Percentiles rank a stretch among this genome's conserved stretches.
These are phyloP conservation scores for Grallaria varia DNA, from an alignment of 2,113 vertebrate species.

Conservation along the genomic window DNA sequence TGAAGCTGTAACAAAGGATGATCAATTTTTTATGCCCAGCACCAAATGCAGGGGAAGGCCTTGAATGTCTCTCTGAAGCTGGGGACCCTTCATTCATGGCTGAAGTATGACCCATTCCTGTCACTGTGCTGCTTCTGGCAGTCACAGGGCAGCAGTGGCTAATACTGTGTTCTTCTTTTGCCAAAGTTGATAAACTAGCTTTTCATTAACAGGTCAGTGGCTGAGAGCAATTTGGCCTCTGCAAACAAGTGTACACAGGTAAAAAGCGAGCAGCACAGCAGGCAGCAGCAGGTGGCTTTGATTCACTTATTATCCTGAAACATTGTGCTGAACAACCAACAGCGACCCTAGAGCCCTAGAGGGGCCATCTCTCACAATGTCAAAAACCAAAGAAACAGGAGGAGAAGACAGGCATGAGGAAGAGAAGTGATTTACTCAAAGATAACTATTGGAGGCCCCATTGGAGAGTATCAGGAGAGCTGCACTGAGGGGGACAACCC, in stretches of 20 bases:
- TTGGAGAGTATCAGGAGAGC: neutral
- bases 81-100: neutral
- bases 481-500: neutral
- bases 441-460: neutral
- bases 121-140: neutral
- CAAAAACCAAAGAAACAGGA: neutral
- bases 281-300: neutral
- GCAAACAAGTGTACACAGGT: neutral
- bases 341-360: neutral
- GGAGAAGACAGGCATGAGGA: neutral
- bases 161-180: neutral
- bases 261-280: neutral
- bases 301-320: neutral
- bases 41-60: constrained; percentile 54
- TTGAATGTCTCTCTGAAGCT: constrained; percentile 16
- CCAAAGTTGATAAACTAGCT: neutral
- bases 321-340: neutral
- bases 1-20: constrained; percentile 90
- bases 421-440: neutral
- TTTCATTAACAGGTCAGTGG: neutral
- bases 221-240: constrained; percentile 1
- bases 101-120: constrained; percentile 1
- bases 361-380: neutral
- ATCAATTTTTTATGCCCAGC: constrained; percentile 87
- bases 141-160: neutral